Percentiles rank a stretch among this genome's conserved stretches.
Evolutionary conservation across 2,888 invertebrate species (phyloP).

Genomic region (Clitarchus hookeri): DNA sequence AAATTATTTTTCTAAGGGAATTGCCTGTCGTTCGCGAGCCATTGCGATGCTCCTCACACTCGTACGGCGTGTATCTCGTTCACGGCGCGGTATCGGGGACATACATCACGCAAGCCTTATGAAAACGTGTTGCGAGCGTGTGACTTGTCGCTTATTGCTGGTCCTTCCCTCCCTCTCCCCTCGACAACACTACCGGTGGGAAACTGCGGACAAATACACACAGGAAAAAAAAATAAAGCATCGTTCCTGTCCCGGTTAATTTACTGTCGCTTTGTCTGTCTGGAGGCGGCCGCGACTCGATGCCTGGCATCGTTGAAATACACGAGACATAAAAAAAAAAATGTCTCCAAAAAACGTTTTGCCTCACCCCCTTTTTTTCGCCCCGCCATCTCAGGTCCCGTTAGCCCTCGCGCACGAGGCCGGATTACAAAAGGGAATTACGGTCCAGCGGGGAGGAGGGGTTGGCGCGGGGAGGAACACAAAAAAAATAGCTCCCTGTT

Average conservation of each 20-base stretch:
- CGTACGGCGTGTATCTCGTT: too few relatives aligned
- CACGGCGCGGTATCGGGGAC: too few relatives aligned
- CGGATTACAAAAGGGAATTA: slow-evolving; percentile 6
- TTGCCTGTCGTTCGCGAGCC: too few relatives aligned
- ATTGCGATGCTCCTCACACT: too few relatives aligned
- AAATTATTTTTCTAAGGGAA: too few relatives aligned
- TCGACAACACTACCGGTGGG: too few relatives aligned
- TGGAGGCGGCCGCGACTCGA: not conserved
- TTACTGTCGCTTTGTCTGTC: slow-evolving; percentile 1
- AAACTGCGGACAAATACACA: too few relatives aligned
- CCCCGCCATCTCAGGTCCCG: not conserved
- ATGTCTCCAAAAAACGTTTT: not conserved
- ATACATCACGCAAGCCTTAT: too few relatives aligned
- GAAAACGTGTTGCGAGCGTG: too few relatives aligned
- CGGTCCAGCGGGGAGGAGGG: not conserved
- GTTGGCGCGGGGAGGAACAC: not conserved
- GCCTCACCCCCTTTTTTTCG: not conserved
- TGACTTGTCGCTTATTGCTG: too few relatives aligned
- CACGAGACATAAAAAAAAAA: not conserved
- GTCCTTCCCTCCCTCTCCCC: too few relatives aligned
- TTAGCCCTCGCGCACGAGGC: slow-evolving; percentile 4
- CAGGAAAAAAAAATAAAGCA: too few relatives aligned
- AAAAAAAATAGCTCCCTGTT: not conserved
- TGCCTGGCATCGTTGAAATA: not conserved
- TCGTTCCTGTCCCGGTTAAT: not conserved